Evolutionary conservation across 1,140 invertebrate genomes (phyloP), one percentile per base, ranked within the genome.

Genomic region (Drosophila parabipectinata): DNA sequence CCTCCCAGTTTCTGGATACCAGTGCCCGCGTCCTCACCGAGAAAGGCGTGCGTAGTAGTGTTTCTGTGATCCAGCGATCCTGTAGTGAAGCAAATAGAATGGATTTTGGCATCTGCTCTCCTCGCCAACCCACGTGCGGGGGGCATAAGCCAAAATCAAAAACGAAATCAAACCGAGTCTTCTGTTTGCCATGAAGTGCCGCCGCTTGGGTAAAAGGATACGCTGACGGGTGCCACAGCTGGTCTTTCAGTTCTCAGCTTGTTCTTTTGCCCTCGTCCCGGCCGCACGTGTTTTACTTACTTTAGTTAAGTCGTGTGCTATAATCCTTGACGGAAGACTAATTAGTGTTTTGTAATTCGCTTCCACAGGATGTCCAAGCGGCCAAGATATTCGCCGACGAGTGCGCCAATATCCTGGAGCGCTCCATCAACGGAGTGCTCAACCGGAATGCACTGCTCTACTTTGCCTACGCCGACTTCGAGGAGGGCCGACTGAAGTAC

Each of bases 401-500:
- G 92, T 97, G 97, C 44, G 97, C 97, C 9, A 96, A 95, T 21
- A 97, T 99, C 79, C 98, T 98, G 90, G 98, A 99, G 91, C 93
- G 98, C 51, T 97, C 97, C 0, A 97, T 97, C 7, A 96, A 95
- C 64, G 95, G 96, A 0, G 94, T 98, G 2, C 94, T 99, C 45
- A 97, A 96, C 41, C 96, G 97, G 77, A 99, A 98, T 91, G 97
- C 98, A 93, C 93, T 99, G 14, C 92, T 99, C 4, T 98, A 99
- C 91, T 99, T 99, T 93, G 98, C 98, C 0, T 99, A 99, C 91
- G 98, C 98, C 1, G 99, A 99, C 93, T 99, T 99, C 91, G 98
- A 99, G 93, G 99, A 99, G 93, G 97, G 98, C 28, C 93, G 98
- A 48, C 95, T 99, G 81, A 98, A 98, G 90, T 98, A 98, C 92